Evolutionary conservation across 2,113 vertebrate genomes (phyloP).

Genomic region (Oxyura jamaicensis): DNA sequence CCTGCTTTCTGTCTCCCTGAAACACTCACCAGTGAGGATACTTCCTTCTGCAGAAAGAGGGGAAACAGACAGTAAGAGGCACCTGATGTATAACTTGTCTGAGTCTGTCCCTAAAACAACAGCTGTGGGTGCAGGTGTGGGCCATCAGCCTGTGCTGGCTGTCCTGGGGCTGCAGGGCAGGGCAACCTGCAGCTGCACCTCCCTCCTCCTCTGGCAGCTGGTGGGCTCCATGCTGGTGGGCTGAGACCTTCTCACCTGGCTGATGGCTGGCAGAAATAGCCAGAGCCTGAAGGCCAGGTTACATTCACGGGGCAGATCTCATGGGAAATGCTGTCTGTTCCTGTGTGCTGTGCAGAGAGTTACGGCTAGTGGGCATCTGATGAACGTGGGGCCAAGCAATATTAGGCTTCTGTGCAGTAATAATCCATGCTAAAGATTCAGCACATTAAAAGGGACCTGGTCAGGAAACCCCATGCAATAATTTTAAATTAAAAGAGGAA

Average conservation of each 20-base stretch:
- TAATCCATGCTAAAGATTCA: neutral
- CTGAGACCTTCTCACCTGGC: neutral
- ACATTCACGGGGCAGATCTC: neutral
- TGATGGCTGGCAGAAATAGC: neutral
- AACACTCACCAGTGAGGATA: neutral
- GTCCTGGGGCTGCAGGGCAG: rapidly evolving
- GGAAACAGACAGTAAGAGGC: neutral
- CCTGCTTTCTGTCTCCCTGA: neutral
- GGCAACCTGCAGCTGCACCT: rapidly evolving
- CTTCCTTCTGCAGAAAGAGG: neutral
- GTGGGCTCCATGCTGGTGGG: neutral
- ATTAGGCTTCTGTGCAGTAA: neutral
- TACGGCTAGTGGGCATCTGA: neutral
- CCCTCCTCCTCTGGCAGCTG: neutral
- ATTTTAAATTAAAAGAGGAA: neutral
- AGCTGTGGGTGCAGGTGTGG: neutral
- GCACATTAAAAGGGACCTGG: neutral
- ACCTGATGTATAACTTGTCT: neutral
- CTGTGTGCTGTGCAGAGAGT: neutral
- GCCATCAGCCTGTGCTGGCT: rapidly evolving
- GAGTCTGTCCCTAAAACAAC: neutral
- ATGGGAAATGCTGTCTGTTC: neutral
- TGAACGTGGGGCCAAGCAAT: neutral
- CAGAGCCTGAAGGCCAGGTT: rapidly evolving
- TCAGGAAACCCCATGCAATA: neutral